These are phyloP conservation scores for Octodon degus DNA, from an alignment of 2,113 vertebrate species.

Conservation along the genomic window DNA sequence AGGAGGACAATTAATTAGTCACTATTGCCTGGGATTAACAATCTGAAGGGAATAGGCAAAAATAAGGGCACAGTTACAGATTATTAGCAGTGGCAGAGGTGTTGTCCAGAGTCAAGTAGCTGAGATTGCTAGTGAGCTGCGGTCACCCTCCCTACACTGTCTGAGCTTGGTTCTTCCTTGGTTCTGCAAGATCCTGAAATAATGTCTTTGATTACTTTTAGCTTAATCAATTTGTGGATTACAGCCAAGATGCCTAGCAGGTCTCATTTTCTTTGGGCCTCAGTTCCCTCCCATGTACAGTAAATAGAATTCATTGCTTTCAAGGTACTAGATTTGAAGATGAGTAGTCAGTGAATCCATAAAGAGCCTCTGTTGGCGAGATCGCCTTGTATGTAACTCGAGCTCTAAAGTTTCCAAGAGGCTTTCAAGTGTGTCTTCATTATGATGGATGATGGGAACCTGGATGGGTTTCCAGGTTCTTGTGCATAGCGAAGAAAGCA, in stretches of 20 bases:
- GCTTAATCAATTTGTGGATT: background rate
- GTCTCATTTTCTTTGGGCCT: background rate
- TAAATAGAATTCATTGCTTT: background rate
- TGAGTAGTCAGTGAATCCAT: background rate
- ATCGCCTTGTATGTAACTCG: background rate
- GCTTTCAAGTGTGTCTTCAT: background rate
- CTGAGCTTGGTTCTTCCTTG: background rate
- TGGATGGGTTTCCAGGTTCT: background rate
- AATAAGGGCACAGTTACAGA: background rate
- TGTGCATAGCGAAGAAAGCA: background rate
- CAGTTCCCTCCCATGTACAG: background rate
- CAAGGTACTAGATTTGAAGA: background rate
- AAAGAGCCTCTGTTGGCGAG: background rate
- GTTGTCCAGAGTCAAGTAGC: background rate
- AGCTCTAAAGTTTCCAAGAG: background rate
- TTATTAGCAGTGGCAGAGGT: background rate
- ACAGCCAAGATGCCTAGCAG: background rate
- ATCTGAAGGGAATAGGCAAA: background rate
- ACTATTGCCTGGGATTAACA: background rate
- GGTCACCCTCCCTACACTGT: background rate
- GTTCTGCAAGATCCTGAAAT: background rate
- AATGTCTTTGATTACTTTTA: background rate
- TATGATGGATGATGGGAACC: background rate
- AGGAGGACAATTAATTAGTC: background rate
- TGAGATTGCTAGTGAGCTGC: background rate